Percentiles rank a stretch among this genome's conserved stretches.
Conservation (phyloP, 2,113 vertebrate species). For the Microtus oregoni region DNA sequence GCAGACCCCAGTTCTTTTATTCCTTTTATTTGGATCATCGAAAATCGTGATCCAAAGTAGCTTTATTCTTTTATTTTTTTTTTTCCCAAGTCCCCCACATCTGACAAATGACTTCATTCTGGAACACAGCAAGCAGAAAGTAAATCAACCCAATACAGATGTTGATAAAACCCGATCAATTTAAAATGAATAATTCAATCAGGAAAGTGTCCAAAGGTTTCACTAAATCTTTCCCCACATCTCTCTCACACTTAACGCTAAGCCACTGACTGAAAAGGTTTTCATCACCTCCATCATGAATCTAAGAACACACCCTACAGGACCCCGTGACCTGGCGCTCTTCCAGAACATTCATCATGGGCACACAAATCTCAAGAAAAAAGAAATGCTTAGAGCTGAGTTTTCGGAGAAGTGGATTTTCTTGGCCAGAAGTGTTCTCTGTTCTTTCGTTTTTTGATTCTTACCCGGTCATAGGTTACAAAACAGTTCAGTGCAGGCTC, state of each 20-base stretch:
- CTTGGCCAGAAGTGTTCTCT: neutral
- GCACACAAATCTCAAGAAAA: neutral
- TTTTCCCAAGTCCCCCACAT: neutral
- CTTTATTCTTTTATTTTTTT: neutral
- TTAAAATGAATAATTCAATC: slow-evolving; percentile 66
- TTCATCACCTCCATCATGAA: neutral
- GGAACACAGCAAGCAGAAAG: slow-evolving; percentile 34
- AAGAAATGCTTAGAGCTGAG: neutral
- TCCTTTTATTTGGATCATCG: neutral
- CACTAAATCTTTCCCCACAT: slow-evolving; percentile 39
- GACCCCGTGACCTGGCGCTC: neutral
- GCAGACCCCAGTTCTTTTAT: neutral
- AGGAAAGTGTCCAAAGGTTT: slow-evolving; percentile 29
- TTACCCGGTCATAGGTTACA: neutral
- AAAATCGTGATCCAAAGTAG: neutral
- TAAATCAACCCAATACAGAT: slow-evolving; percentile 47
- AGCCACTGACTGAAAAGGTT: slow-evolving; percentile 2
- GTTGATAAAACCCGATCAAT: slow-evolving; percentile 59
- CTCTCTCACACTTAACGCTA: slow-evolving; percentile 12
- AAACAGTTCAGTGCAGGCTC: neutral
- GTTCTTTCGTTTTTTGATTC: neutral
- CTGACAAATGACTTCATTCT: slow-evolving; percentile 41
- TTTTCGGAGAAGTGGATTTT: neutral
- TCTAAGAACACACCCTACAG: neutral
- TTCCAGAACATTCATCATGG: neutral